These are phyloP conservation scores for Eulemur albifrons DNA, from an alignment of 2,797 vertebrate species.

Conservation along the genomic window DNA sequence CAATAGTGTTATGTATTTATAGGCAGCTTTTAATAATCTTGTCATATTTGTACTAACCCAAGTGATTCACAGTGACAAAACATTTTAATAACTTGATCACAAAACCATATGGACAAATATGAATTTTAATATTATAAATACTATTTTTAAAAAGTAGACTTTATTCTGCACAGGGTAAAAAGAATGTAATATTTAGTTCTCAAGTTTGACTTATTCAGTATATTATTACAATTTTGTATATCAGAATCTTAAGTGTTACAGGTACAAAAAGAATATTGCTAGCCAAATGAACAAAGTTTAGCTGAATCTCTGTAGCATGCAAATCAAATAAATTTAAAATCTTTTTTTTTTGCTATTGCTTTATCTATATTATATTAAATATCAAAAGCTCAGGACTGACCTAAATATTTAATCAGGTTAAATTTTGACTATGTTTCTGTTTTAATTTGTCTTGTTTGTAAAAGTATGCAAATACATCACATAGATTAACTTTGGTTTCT, in stretches of 20 bases:
- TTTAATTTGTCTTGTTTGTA: constrained; percentile 84
- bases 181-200: constrained; percentile 79
- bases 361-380: constrained; percentile 84
- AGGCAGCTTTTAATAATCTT: constrained; percentile 78
- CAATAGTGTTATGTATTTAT: constrained; percentile 68
- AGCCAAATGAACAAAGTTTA: constrained; percentile 84
- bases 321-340: constrained; percentile 81
- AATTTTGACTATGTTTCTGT: constrained; percentile 86
- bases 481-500: constrained; percentile 85
- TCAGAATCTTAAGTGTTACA: constrained; percentile 81
- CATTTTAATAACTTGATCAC: constrained; percentile 78
- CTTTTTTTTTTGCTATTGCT: constrained; percentile 76
- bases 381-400: constrained; percentile 89
- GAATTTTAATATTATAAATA: constrained; percentile 77
- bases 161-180: constrained; percentile 75
- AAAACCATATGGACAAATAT: constrained; percentile 65
- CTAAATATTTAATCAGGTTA: constrained; percentile 89
- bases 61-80: constrained; percentile 72
- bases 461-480: constrained; percentile 84
- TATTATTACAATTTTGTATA: constrained; percentile 78
- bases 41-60: constrained; percentile 75
- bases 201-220: constrained; percentile 79
- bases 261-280: constrained; percentile 79
- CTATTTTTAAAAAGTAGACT: constrained; percentile 74
- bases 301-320: constrained; percentile 75